Evolutionary conservation across 2,113 vertebrate genomes (phyloP).

Genomic region (Limanda limanda): DNA sequence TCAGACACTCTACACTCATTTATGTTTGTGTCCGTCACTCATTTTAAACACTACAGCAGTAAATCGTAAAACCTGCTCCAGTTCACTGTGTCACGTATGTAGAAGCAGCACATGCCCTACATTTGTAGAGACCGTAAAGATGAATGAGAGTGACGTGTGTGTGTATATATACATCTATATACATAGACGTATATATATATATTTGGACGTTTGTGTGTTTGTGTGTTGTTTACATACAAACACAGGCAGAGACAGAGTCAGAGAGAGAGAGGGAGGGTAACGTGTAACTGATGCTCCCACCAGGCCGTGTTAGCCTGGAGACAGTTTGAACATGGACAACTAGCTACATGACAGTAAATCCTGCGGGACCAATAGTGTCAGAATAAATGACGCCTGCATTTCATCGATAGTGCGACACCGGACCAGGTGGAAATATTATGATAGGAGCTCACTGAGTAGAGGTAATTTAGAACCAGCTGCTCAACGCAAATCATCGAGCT

Average conservation of each 20-base stretch:
- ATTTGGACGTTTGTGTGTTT: not conserved
- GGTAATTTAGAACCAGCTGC: conserved; percentile 38
- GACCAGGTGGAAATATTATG: conserved; percentile 43
- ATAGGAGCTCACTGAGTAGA: not conserved
- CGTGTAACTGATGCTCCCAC: conserved; percentile 6
- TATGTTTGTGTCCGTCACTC: not conserved
- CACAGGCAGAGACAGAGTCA: not conserved
- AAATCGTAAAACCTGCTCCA: not conserved
- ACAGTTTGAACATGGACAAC: conserved; percentile 36
- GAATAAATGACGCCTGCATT: conserved; percentile 32
- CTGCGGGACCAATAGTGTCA: conserved; percentile 40
- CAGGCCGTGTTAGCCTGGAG: not conserved
- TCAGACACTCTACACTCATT: too few relatives aligned
- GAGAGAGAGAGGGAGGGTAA: not conserved
- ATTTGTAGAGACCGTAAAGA: not conserved
- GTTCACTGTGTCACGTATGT: not conserved
- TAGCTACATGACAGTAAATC: conserved; percentile 38
- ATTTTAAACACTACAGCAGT: not conserved
- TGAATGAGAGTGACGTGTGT: not conserved
- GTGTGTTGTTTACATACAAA: not conserved
- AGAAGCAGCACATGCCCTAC: not conserved
- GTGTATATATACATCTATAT: too few relatives aligned
- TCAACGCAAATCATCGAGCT: conserved; percentile 25
- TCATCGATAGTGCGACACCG: conserved; percentile 8
- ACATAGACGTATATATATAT: not conserved